Evolutionary conservation across 2,797 vertebrate genomes (phyloP), one percentile per base, ranked within the genome.

Genomic region (Eulemur rubriventer): DNA sequence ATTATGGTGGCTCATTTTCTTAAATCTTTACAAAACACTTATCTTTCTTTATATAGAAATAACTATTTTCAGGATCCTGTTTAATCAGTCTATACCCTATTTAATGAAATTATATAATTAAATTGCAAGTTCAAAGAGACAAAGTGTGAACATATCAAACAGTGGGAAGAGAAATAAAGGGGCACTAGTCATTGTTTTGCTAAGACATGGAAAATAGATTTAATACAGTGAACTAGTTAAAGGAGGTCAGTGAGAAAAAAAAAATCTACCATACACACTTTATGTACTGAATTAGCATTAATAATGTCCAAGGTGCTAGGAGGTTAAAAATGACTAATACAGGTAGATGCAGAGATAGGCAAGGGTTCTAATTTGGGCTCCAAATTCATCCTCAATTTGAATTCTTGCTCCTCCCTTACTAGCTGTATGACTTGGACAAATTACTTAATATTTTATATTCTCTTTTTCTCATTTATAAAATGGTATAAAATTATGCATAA

Each of bases 81-180:
- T 90, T 30, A 81, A 79, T 78, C 41, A 67, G 41, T 70, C 3
- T 78, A 24, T 70, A 59, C 12, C 4, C 6, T 87, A 81, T 14
- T 67, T 35, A 79, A 46, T 46, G 41, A 96, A 94, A 73, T 89
- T 83, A 52, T 84, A 13, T 67, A 41, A 76, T 89, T 81, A 69
- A 46, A 82, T 59, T 91, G 26, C 10, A 67, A 79, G 55, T 94
- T 95, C 48, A 72, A 65, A n/a, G 8, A 73, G 30, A 55, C 30
- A 79, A 88, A 91, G 5, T 28, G 7, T 52, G 7, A 73, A 69
- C 22, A 72, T 59, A 73, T 33, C 46, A 67, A 67, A 84, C 12
- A 75, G 6, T 28, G 24, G 22, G 12, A 28, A 38, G 41, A 79
- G 9, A 92, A 92, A 61, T 48, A 46, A 2, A 50, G 65, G n/a